These are phyloP conservation scores for Tiliacea citrago DNA, from an alignment of 2,888 invertebrate species.

Conservation along the genomic window DNA sequence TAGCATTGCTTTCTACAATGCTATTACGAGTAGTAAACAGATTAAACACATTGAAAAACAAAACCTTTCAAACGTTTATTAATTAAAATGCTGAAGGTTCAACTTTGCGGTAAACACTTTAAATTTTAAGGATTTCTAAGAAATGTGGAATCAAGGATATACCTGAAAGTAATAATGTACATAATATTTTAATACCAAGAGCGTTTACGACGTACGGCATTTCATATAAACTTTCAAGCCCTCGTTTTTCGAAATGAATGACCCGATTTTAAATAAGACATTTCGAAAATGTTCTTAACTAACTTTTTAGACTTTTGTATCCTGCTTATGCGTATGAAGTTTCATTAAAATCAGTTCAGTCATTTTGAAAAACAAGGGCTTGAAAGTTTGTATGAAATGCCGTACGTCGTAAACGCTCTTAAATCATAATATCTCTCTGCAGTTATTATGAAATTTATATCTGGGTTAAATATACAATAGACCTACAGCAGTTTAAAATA, in stretches of 20 bases:
- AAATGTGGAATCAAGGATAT: conserved; percentile 10
- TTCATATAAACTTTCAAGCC: too few species aligned
- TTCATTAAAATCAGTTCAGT: too few species aligned
- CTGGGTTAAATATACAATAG: conserved; percentile 15
- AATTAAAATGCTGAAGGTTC: conserved; percentile 47
- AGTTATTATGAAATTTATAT: conserved; percentile 13
- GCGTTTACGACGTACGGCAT: too few species aligned
- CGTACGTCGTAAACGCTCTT: too few species aligned
- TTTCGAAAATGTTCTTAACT: too few species aligned
- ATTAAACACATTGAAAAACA: conserved; percentile 50
- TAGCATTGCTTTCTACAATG: conserved; percentile 67
- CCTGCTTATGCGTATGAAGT: too few species aligned
- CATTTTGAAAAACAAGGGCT: too few species aligned
- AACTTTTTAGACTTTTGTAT: too few species aligned
- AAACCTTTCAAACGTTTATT: conserved; percentile 46
- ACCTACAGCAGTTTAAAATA: conserved; percentile 25
- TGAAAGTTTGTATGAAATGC: too few species aligned
- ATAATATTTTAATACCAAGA: too few species aligned
- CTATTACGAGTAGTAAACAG: conserved; percentile 57
- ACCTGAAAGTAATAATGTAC: background rate
- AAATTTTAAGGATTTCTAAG: conserved; percentile 35
- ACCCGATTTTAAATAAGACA: too few species aligned
- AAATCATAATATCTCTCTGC: background rate
- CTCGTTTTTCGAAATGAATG: too few species aligned
- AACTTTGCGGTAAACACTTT: conserved; percentile 30